Percentiles rank a stretch among this genome's conserved stretches.
These are phyloP conservation scores for Hippopotamus amphibius DNA, from an alignment of 2,113 vertebrate species.

Conservation along the genomic window DNA sequence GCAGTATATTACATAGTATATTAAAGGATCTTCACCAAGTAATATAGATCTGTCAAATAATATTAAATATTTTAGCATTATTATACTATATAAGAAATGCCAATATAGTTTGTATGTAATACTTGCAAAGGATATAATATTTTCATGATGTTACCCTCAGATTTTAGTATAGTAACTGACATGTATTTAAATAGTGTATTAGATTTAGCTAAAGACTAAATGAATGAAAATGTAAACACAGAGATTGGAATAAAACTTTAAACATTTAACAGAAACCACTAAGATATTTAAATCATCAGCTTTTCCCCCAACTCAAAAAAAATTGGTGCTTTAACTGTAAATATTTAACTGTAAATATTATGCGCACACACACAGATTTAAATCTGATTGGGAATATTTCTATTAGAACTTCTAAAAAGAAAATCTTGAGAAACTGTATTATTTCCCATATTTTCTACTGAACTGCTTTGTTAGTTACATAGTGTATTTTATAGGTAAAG, in stretches of 20 bases:
- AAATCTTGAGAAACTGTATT: neutral
- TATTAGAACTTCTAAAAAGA: neutral
- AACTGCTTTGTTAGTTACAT: neutral
- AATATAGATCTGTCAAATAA: neutral
- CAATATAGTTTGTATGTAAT: neutral
- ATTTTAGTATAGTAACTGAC: neutral
- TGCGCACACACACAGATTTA: neutral
- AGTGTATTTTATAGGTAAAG: neutral
- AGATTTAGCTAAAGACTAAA: neutral
- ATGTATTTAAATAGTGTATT: neutral
- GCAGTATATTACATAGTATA: neutral
- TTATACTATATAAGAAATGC: neutral
- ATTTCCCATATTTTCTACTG: neutral
- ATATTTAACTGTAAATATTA: neutral
- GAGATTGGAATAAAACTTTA: neutral
- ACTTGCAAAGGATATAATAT: neutral
- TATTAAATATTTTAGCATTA: neutral
- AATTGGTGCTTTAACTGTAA: neutral
- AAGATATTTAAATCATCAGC: neutral
- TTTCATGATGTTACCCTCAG: neutral
- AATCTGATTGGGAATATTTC: neutral
- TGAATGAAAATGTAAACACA: neutral
- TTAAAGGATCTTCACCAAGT: neutral
- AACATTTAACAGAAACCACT: neutral
- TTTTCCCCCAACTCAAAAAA: neutral